These are phyloP conservation scores for Urophycis tenuis DNA, from an alignment of 2,797 vertebrate species.

Conservation along the genomic window DNA sequence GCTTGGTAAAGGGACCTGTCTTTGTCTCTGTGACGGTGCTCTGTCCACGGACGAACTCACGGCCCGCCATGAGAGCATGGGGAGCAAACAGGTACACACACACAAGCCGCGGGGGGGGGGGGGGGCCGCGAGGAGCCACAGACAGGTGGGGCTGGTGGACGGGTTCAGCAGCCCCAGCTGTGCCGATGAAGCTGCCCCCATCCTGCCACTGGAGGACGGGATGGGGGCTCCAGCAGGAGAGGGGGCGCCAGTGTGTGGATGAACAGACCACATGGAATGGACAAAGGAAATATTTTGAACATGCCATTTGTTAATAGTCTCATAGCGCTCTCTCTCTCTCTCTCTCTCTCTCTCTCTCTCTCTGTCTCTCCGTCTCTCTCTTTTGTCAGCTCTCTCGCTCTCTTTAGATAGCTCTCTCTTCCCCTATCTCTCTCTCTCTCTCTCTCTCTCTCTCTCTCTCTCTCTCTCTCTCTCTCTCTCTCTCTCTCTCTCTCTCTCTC, in stretches of 20 bases:
- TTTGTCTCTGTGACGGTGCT: conserved; percentile 5
- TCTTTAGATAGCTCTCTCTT: too few relatives aligned
- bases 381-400: too few relatives aligned
- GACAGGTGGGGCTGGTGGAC: not conserved
- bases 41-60: not conserved
- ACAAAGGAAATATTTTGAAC: not conserved
- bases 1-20: conserved; percentile 25
- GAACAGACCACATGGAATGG: not conserved
- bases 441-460: too few relatives aligned
- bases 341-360: not conserved
- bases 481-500: too few relatives aligned
- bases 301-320: conserved; percentile 5
- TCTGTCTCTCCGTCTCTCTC: not conserved
- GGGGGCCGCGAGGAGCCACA: not conserved
- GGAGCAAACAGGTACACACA: conserved; percentile 21
- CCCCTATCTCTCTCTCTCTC: too few relatives aligned
- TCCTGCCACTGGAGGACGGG: not conserved
- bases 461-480: too few relatives aligned
- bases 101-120: conserved; percentile 1
- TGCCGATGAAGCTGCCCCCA: not conserved
- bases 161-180: not conserved
- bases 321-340: not conserved
- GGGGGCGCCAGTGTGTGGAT: not conserved
- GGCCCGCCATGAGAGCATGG: not conserved
- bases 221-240: not conserved